These are phyloP conservation scores for Drosophila buzzatii DNA, from an alignment of 2,888 invertebrate genomes.

Conservation along the genomic window DNA sequence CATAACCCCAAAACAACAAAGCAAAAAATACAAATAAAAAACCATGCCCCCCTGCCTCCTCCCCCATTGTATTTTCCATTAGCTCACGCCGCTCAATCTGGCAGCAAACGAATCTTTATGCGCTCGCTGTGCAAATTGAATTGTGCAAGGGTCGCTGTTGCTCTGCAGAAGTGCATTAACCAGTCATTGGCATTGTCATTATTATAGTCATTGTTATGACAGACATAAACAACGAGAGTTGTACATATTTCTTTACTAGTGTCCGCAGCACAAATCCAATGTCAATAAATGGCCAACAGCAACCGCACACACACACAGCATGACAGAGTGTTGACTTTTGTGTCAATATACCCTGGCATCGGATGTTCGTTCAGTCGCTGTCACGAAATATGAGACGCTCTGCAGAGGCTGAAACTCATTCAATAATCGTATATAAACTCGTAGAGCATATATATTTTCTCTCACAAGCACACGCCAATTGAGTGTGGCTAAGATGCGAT, in stretches of 20 bases:
- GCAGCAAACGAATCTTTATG: conserved; percentile 42
- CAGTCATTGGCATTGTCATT: conserved; percentile 49
- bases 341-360: conserved; percentile 31
- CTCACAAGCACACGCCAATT: conserved; percentile 5
- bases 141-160: conserved; percentile 48
- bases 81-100: conserved; percentile 37
- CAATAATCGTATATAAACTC: not conserved
- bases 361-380: conserved; percentile 9
- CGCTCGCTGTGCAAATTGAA: conserved; percentile 55
- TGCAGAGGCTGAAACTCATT: not conserved
- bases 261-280: conserved; percentile 57
- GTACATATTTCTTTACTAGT: conserved; percentile 38
- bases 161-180: conserved; percentile 27
- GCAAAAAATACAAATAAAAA: too few species aligned
- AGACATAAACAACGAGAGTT: conserved; percentile 53
- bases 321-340: conserved; percentile 63
- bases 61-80: not conserved
- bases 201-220: conserved; percentile 62
- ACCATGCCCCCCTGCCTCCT: not conserved
- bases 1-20: not conserved
- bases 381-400: not conserved
- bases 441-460: conserved; percentile 5
- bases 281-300: conserved; percentile 67
- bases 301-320: conserved; percentile 6
- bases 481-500: conserved; percentile 5